Base-by-base conservation (phyloP, 2,113 vertebrate genomes). In the Larimichthys polyactis region DNA sequence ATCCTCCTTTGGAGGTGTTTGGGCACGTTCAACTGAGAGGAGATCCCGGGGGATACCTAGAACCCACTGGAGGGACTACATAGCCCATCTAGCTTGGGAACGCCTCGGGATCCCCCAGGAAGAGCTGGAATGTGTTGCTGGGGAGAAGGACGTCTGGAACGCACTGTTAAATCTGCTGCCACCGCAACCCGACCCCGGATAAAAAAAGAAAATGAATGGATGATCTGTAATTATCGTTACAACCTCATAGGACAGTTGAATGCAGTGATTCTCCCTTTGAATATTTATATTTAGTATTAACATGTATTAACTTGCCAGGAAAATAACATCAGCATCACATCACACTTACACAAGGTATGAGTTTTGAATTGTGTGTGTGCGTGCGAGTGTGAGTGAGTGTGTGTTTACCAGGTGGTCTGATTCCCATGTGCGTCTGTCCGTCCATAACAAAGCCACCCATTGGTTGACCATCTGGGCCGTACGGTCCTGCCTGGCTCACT, bases 381-480 rank as follows among this genome's bases (percentile, higher is more conserved):
- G 76, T 51, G 76, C 29, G 29, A 6, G 32, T 36, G 32, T 36
- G 32, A 36, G 32, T 6, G 32, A 63, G 49, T 74, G 72, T 71
- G 79, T 59, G 44, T 75, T 95, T 96, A 99, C 98, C 98, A 96
- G 97, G 96, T 1, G 97, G 97, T 96, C 97, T 96, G 95, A 99
- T 97, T 92, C 97, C 97, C 97, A 99, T 96, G 94, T 98, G 97
- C 87, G 97, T 97, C 90, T 98, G 98, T 84, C 96, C 96, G 0
- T 99, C 98, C 97, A 99, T 97, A 89, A 98, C 97, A 8, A 99
- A 99, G 75, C 97, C 96, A 95, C 97, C 96, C 97, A 99, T 97
- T 1, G 97, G 97, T 90, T 98, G 98, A 89, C 97, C 97, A 0
- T 99, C 97, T 0, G 97, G 96, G 85, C 97, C 98, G 92, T 98